Conservation (phyloP, 2,113 vertebrate species). For the Erpornis zantholeuca region DNA sequence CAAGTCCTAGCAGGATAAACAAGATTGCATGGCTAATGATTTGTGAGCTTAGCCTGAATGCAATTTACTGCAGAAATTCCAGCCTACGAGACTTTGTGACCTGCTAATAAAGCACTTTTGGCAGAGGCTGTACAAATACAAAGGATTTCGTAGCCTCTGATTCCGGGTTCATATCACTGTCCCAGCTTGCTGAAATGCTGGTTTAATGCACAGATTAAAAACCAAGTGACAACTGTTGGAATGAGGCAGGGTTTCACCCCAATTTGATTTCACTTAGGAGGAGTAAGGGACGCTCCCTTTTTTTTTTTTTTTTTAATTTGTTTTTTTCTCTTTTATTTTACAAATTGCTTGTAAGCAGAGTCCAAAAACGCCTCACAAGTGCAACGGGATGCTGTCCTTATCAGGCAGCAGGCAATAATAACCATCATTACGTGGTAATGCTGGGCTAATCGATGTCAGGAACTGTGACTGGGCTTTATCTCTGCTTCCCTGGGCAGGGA, state of each 20-base stretch:
- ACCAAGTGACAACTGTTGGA: background rate
- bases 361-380: background rate
- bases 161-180: background rate
- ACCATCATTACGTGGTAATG: background rate
- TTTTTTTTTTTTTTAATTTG: background rate
- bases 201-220: background rate
- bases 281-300: background rate
- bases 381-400: background rate
- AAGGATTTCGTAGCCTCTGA: constrained; percentile 5
- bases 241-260: background rate
- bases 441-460: background rate
- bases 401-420: background rate
- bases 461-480: background rate
- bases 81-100: constrained; percentile 51
- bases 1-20: constrained; percentile 72
- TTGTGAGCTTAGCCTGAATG: constrained; percentile 66
- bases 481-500: background rate
- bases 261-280: background rate
- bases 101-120: constrained; percentile 64
- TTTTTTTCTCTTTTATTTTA: background rate
- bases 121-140: constrained; percentile 52
- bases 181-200: background rate
- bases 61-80: constrained; percentile 61
- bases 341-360: background rate
- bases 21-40: constrained; percentile 73